A percentile compares a stretch with the other conserved stretches of the same genome.
Conservation (phyloP, 2,888 invertebrate genomes). For the Sclerodermus sp. region DNA sequence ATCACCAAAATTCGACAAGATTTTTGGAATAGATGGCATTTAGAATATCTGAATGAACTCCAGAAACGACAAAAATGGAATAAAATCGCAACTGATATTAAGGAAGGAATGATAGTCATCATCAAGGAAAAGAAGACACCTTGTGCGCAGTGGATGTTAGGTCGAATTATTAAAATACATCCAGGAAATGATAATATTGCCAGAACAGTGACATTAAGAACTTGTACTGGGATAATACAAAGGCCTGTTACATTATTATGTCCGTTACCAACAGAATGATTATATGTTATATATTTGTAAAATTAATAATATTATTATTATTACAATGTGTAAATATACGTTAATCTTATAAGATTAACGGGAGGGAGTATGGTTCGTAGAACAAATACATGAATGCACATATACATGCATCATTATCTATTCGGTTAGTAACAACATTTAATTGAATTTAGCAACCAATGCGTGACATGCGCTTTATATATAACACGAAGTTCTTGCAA, state of each 20-base stretch:
- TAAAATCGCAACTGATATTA: background rate
- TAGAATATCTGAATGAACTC: conserved; percentile 15
- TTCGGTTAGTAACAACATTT: no score
- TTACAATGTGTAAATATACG: no score
- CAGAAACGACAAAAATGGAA: conserved; percentile 12
- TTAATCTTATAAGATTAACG: no score
- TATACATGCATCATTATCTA: no score
- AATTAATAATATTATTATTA: no score
- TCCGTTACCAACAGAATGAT: conserved; percentile 2
- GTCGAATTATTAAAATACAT: background rate
- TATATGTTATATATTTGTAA: no score
- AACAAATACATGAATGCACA: no score
- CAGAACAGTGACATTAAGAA: background rate
- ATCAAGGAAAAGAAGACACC: conserved; percentile 1
- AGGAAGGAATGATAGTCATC: background rate
- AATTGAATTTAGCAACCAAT: no score
- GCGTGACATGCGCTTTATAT: no score
- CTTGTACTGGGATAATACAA: background rate
- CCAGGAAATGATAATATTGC: conserved; percentile 4
- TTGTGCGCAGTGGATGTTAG: background rate
- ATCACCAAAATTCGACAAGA: no score
- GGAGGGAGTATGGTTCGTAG: no score
- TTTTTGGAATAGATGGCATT: conserved; percentile 15
- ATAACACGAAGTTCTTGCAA: no score
- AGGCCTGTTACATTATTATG: background rate